A percentile compares a stretch with the other conserved stretches of the same genome.
Conservation (phyloP, 2,113 vertebrate genomes). For the Haliaeetus leucogaster region DNA sequence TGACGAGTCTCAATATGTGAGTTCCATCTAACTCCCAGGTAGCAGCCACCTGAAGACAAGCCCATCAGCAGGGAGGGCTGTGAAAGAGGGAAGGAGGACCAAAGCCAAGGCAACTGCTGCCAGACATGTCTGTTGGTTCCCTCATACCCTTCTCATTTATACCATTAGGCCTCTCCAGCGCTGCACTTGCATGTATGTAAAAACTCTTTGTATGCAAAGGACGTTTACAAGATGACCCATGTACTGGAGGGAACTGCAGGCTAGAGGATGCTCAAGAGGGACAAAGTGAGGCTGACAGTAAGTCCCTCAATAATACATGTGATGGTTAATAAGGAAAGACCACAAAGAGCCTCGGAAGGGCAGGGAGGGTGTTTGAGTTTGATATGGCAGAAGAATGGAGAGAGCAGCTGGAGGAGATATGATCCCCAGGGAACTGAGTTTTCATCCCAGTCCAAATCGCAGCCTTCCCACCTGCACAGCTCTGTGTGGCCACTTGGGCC, state of each 20-base stretch:
- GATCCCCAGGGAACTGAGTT: background rate
- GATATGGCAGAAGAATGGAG: background rate
- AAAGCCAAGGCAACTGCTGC: background rate
- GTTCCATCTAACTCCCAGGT: rapidly evolving
- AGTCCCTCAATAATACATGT: background rate
- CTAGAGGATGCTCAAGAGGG: background rate
- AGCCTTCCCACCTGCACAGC: background rate
- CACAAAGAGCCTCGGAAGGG: background rate
- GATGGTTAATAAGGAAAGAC: background rate
- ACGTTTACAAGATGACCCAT: background rate
- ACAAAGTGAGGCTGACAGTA: background rate
- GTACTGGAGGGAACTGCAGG: background rate
- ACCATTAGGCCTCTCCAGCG: background rate
- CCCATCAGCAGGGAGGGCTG: background rate
- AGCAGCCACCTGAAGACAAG: background rate
- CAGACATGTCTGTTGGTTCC: background rate
- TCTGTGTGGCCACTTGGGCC: background rate
- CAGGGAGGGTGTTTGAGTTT: background rate
- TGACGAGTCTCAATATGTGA: background rate
- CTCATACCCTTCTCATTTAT: background rate
- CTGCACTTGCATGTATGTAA: background rate
- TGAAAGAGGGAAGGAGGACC: background rate
- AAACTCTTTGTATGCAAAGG: background rate
- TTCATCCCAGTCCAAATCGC: background rate
- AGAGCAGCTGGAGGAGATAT: background rate